Evolutionary conservation across 2,113 vertebrate genomes (phyloP).

Genomic region (Bos javanicus): DNA sequence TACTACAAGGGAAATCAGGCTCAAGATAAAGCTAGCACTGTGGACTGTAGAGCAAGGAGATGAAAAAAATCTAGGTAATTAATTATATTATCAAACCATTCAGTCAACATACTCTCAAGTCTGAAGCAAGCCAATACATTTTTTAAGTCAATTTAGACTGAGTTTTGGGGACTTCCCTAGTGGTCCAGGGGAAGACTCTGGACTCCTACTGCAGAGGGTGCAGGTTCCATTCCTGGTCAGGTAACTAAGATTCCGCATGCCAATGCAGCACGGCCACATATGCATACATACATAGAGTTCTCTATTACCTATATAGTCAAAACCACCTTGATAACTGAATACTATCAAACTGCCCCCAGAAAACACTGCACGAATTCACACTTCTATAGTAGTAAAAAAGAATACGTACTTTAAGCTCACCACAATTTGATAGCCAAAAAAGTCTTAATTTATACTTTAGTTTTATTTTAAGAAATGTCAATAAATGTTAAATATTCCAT

Average conservation of each 20-base stretch:
- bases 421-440: neutral
- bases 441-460: neutral
- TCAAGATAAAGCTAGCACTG: neutral
- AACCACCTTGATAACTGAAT: neutral
- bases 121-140: neutral
- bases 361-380: neutral
- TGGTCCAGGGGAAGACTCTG: neutral
- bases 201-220: neutral
- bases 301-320: neutral
- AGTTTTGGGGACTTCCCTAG: neutral
- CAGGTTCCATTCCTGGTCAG: neutral
- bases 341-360: neutral
- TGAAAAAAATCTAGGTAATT: neutral
- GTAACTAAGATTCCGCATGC: neutral
- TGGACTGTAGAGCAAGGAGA: neutral
- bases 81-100: neutral
- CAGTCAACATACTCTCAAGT: neutral
- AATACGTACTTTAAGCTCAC: neutral
- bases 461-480: slow-evolving; percentile 31
- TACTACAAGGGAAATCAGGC: neutral
- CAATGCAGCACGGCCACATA: neutral
- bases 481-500: slow-evolving; percentile 7
- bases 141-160: slow-evolving; percentile 5
- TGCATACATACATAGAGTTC: neutral
- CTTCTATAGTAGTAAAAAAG: neutral